A percentile compares a stretch with the other conserved stretches of the same genome.
Conservation (phyloP, 2,113 vertebrate genomes). For the Oceanodroma tethys region DNA sequence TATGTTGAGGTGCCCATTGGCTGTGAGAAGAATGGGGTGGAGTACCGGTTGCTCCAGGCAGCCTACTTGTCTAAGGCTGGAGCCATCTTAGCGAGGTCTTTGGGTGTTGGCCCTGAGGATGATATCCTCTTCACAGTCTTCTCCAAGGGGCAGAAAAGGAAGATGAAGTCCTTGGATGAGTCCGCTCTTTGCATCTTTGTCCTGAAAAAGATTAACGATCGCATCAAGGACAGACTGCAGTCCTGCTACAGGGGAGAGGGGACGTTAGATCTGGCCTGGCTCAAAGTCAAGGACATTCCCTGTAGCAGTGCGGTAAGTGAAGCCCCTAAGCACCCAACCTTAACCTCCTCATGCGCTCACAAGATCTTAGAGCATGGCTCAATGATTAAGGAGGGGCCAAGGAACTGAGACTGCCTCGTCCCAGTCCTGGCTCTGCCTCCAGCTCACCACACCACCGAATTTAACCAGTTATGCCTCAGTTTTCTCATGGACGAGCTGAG, state of each 20-base stretch:
- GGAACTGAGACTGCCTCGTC: not conserved
- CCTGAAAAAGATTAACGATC: slow-evolving; percentile 91
- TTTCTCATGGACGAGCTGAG: not conserved
- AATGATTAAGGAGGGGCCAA: not conserved
- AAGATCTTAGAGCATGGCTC: not conserved
- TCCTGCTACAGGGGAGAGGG: slow-evolving; percentile 98
- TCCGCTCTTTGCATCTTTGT: slow-evolving; percentile 95
- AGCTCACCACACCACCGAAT: not conserved
- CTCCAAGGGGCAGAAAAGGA: slow-evolving; percentile 96
- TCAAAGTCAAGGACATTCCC: slow-evolving; percentile 96
- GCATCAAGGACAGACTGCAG: slow-evolving; percentile 94
- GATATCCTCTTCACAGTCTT: slow-evolving; percentile 94
- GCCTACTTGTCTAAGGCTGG: slow-evolving; percentile 95
- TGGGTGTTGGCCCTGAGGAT: slow-evolving; percentile 84
- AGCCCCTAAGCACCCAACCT: not conserved
- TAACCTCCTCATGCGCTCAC: not conserved
- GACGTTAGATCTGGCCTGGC: slow-evolving; percentile 95
- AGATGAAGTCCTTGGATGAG: slow-evolving; percentile 91
- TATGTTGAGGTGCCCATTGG: slow-evolving; percentile 97
- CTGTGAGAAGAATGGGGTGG: slow-evolving; percentile 88
- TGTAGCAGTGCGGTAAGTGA: slow-evolving; percentile 97
- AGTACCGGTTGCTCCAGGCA: slow-evolving; percentile 93
- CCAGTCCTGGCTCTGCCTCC: not conserved
- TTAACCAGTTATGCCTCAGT: not conserved
- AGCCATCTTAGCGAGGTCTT: slow-evolving; percentile 83